Evolutionary conservation across 1,140 invertebrate genomes (phyloP).

Genomic region (Drosophila arizonae): DNA sequence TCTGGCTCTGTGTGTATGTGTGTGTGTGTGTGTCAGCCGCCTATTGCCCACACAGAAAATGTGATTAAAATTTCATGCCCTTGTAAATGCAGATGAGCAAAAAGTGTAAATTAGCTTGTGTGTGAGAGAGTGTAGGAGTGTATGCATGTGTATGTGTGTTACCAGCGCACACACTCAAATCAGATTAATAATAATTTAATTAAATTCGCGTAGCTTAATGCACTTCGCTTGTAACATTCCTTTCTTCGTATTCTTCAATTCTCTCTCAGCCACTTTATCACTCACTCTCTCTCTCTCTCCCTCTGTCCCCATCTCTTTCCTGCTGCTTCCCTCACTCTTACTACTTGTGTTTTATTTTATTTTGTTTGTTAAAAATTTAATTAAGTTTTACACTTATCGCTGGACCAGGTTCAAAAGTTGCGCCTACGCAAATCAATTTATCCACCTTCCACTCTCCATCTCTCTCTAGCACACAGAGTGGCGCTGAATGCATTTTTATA

Average conservation of each 20-base stretch:
- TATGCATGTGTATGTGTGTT: constrained; percentile 9
- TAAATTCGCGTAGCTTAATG: constrained; percentile 70
- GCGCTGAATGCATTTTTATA: constrained; percentile 1
- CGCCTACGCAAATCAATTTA: not conserved
- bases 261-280: not conserved
- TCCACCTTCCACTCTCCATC: constrained; percentile 4
- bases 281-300: not conserved
- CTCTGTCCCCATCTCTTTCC: not conserved
- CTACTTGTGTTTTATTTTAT: constrained; percentile 8
- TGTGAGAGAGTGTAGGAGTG: constrained; percentile 3
- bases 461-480: not conserved
- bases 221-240: constrained; percentile 67
- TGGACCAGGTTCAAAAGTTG: constrained; percentile 15
- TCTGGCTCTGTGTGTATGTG: not conserved
- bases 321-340: too few relatives aligned
- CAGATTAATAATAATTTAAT: constrained; percentile 80
- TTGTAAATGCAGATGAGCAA: constrained; percentile 50
- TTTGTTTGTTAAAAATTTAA: constrained; percentile 62
- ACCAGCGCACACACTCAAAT: constrained; percentile 46
- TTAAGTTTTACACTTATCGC: constrained; percentile 74
- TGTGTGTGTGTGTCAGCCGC: constrained; percentile 1
- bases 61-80: constrained; percentile 54
- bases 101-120: constrained; percentile 28
- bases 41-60: constrained; percentile 27
- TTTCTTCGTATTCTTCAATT: constrained; percentile 32